A percentile compares a stretch with the other conserved stretches of the same genome.
Evolutionary conservation across 2,797 vertebrate genomes (phyloP).

Genomic region (Ptychadena robeensis): DNA sequence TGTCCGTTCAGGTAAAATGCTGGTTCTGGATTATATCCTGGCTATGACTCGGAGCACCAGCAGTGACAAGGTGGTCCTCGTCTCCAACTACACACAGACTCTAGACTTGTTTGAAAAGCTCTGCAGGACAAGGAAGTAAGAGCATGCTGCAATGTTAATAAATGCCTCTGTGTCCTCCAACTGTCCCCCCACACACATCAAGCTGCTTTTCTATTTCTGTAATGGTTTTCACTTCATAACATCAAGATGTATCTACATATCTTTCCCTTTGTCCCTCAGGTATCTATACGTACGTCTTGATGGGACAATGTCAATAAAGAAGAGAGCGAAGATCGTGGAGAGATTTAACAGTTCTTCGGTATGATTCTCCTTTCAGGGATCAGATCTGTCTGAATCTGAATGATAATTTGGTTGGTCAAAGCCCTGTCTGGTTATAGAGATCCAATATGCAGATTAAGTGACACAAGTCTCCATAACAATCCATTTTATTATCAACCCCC

Average conservation of each 20-base stretch:
- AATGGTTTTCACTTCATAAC: too few relatives aligned
- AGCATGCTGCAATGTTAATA: too few relatives aligned
- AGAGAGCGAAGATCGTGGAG: conserved; percentile 94
- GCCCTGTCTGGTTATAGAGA: too few relatives aligned
- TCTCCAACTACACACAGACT: conserved; percentile 98
- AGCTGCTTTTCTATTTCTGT: too few relatives aligned
- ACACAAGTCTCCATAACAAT: too few relatives aligned
- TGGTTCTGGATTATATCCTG: conserved; percentile 94
- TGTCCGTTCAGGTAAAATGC: conserved; percentile 87
- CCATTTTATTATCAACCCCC: too few relatives aligned
- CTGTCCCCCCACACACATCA: too few relatives aligned
- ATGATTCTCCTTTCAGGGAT: conserved; percentile 15
- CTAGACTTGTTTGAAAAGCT: conserved; percentile 96
- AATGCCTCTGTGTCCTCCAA: too few relatives aligned
- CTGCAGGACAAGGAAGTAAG: conserved; percentile 88
- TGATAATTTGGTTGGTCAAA: too few relatives aligned
- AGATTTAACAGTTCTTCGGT: conserved; percentile 89
- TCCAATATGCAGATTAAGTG: too few relatives aligned
- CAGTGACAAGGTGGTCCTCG: conserved; percentile 93
- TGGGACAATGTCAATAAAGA: conserved; percentile 98
- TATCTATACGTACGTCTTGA: conserved; percentile 94
- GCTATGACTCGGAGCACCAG: conserved; percentile 89
- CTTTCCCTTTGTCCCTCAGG: conserved; percentile 69
- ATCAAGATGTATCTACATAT: neutral
- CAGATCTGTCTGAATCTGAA: too few relatives aligned